Base-by-base conservation (phyloP, 2,113 vertebrate species). In the Cololabis saira region DNA sequence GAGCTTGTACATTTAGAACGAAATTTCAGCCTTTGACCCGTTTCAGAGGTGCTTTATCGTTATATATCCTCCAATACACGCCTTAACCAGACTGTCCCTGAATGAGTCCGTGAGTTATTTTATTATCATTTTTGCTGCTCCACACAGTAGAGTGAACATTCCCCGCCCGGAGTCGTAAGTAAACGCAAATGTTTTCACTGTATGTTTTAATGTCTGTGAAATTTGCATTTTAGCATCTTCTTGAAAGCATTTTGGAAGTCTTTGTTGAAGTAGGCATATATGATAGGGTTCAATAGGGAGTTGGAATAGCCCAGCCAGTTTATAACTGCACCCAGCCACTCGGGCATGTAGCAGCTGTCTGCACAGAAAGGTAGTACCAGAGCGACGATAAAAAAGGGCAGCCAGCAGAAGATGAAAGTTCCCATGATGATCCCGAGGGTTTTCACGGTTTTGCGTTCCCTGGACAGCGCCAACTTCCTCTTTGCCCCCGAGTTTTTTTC, bases 241-340 rank as follows among this genome's bases (percentile, higher is more conserved):
- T 97, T 97, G 88, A 99, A 99, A 47, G 97, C 96, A 89, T 90
- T 98, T 93, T 98, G 97, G 88, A 99, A 99, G 92, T 99, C 97
- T 85, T 98, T 98, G 92, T 99, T 99, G 91, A 99, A 99, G 82
- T 99, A 99, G 76, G 97, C 97, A 67, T 99, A 99, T 77, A 98
- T 99, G 88, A 99, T 93, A 12, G 97, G 97, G 77, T 98, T 99
- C 52, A 99, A 94, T 69, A 99, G 95, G 13, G 97, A 98, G 91
- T 98, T 99, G 76, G 97, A 98, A 80, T 99, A 99, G 71, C 97
- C 97, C 69, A 98, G 93, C 97, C 97, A 99, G 91, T 97, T 99
- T 61, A 99, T 98, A 52, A 98, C 94, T 43, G 94, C 95, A 12
- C 91, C 93, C 71, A 99, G 67, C 92, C 93, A 94, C 14, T 90